phyloP scores from a whole-genome alignment of 2,113 vertebrate genomes.

The Trachemys scripta region DNA sequence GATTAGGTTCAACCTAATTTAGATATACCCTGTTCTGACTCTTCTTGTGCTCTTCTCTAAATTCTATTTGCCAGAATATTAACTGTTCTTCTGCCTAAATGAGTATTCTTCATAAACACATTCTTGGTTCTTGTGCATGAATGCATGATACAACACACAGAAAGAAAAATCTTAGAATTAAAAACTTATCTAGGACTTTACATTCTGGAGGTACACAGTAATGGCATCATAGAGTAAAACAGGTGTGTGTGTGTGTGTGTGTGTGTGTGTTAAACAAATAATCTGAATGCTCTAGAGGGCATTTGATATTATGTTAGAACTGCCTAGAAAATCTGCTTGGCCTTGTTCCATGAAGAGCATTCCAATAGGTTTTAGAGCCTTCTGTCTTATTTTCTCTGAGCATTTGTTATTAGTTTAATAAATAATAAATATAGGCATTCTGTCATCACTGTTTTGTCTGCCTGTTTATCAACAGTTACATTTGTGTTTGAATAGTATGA shows the following conservation, averaged over 20 bases:
- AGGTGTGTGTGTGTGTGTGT: constrained; percentile 53
- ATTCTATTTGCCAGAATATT: constrained; percentile 32
- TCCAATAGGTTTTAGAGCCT: constrained; percentile 72
- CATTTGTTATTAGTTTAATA: constrained; percentile 71
- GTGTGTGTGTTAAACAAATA: constrained; percentile 60
- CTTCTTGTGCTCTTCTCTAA: not conserved
- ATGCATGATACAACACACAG: constrained; percentile 12
- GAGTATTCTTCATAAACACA: not conserved
- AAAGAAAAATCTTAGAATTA: constrained; percentile 53
- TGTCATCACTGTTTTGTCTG: constrained; percentile 51
- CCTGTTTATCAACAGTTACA: constrained; percentile 70
- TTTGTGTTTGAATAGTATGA: constrained; percentile 66
- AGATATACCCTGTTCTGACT: not conserved
- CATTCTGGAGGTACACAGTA: not conserved
- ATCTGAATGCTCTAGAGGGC: constrained; percentile 65
- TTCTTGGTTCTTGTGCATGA: not conserved
- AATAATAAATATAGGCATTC: constrained; percentile 71
- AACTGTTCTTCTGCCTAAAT: not conserved
- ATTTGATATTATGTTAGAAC: constrained; percentile 70
- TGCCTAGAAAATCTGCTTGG: constrained; percentile 46
- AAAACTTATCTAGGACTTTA: not conserved
- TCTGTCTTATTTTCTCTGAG: constrained; percentile 69
- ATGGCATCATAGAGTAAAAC: constrained; percentile 55
- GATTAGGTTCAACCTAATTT: not conserved
- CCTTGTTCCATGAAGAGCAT: constrained; percentile 33